These are phyloP conservation scores for Scyliorhinus canicula DNA, from an alignment of 2,797 vertebrate genomes.

Conservation along the genomic window DNA sequence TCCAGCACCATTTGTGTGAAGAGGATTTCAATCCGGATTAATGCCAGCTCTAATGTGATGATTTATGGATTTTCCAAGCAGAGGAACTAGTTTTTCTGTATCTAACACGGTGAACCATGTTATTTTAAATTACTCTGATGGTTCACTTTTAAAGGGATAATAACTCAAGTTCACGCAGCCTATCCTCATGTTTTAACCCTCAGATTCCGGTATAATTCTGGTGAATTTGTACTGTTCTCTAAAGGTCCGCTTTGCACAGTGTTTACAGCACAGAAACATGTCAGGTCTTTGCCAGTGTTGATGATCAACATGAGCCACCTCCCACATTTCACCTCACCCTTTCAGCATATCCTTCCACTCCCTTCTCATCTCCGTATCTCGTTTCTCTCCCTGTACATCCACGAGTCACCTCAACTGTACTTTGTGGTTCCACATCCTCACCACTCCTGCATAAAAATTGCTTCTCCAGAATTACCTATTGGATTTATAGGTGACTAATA, in stretches of 20 bases:
- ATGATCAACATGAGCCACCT: neutral
- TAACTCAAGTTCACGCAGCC: neutral
- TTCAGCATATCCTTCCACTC: neutral
- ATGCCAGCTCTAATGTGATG: neutral
- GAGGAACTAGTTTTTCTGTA: neutral
- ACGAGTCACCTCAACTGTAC: neutral
- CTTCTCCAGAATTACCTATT: neutral
- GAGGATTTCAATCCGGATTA: neutral
- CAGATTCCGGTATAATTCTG: neutral
- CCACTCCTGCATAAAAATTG: neutral
- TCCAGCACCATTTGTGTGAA: neutral
- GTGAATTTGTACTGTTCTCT: neutral
- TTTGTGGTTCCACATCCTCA: neutral
- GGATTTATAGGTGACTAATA: too few species aligned
- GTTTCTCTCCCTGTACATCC: neutral
- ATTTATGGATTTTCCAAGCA: neutral
- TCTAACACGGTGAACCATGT: neutral
- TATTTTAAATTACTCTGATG: neutral
- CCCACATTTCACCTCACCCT: neutral
- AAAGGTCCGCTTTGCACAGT: neutral
- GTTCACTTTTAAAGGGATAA: neutral
- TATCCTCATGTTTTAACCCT: neutral
- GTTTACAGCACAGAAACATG: neutral
- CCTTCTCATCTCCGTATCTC: neutral
- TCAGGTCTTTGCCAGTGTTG: too few species aligned